Base-by-base conservation (phyloP, 30 jellyfish, hydroid and myxozoan genomes). In the Hydractinia echinata region DNA sequence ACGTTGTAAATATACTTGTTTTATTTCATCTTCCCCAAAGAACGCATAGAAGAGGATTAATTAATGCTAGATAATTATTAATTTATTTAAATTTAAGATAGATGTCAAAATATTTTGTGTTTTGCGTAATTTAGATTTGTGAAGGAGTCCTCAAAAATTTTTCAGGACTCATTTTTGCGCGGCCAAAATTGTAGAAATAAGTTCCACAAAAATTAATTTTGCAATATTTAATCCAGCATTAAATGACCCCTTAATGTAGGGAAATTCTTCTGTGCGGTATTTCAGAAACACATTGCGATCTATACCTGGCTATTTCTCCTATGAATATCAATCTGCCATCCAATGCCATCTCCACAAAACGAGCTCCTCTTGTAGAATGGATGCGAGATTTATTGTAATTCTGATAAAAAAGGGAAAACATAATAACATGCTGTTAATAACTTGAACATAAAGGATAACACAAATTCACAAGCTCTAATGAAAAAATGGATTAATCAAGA, bases 251-350 rank as follows among this genome's bases (percentile, higher is more conserved):
- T 60, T 60, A 0, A 60, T 13, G 15, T 2, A 13, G 1, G 70
- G 2, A 60, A 60, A 16, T 60, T 60, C 70, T 13, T 60, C 15
- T 60, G 15, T 13, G 44, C 44, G 4, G 20, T 30, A 30, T 30
- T 30, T 30, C 44, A 30, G 44, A 30, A 30, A 30, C 44, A 30
- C 18, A 13, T 13, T 66, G 15, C 0, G 0, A 66, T 8, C 8
- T 19, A 7, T 62, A 85, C 97, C 97, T 90, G 19, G 99, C 99
- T 61, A 93, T 93, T 69, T 93, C 99, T 51, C 99, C 99, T 44
- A 77, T 93, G 86, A 93, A 93, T 30, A 93, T 84, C 30, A 81
- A 16, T 48, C 67, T 68, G 54, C 79, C 86, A 78, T 93, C 99
- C 83, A 93, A 66, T 0, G 95, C 79, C 53, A 93, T 81, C 48